Base-by-base conservation (phyloP, 1,140 invertebrate species). In the Heliconius nattereri region DNA sequence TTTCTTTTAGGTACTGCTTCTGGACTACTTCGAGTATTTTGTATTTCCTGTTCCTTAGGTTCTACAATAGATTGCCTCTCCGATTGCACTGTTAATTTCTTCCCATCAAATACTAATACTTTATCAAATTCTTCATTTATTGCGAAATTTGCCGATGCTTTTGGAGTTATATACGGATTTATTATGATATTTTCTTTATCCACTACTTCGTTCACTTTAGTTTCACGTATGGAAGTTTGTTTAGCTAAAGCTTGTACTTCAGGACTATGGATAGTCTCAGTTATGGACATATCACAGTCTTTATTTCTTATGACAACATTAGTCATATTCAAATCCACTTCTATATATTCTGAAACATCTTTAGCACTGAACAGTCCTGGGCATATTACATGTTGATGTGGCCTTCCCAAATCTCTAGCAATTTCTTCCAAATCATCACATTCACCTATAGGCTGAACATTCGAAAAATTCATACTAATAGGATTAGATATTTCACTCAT, bases 101-200 rank as follows among this genome's bases (percentile, higher is more conserved):
- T 92, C 0, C 92, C 92, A 86, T 94, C 91, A 84, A 92, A 94
- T 1, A 92, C 90, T 71, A 94, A 81, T 20, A 94, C 86, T 86
- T 92, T 80, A 84, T 92, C 83, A 13, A 85, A 76, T 8, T 81
- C 82, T 71, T 90, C 87, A 76, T 90, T 92, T 6, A 91, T 76
- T 19, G 87, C 87, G 75, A 92, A 94, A 75, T 91, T 91, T 20
- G 79, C 77, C 0, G 87, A 78, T 75, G 91, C 89, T 26, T 82
- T 79, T 2, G 91, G 89, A 0, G 88, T 75, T 11, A 85, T 73
- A 71, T 92, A 94, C 0, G 92, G 91, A 80, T 92, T 92, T 5
- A 92, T 23, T 9, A 77, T 86, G 52, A 93, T 92, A 87, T 94
- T 94, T 71, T 93, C 91, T 83, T 94, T 93, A 83, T 93, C 90